Percentiles rank a stretch among this genome's conserved stretches.
Evolutionary conservation across 2,113 vertebrate genomes (phyloP).

Genomic region (Apus apus): DNA sequence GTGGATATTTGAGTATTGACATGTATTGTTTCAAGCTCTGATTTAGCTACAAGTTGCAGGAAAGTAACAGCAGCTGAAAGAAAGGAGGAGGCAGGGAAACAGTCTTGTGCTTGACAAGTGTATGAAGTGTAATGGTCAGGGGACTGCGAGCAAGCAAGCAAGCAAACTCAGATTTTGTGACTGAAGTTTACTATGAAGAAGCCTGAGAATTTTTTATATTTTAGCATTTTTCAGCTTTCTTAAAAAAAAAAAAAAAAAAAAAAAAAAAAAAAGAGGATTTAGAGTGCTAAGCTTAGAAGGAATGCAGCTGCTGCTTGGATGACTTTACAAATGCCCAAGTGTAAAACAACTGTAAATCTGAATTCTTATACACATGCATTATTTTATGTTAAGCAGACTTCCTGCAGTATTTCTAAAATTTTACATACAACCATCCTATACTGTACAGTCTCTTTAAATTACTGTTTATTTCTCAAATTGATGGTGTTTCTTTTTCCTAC

Average conservation of each 20-base stretch:
- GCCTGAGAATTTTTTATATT: neutral
- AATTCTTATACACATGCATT: neutral
- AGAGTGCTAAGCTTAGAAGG: neutral
- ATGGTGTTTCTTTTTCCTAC: neutral
- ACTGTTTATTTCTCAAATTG: neutral
- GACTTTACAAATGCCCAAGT: neutral
- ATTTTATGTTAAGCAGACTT: neutral
- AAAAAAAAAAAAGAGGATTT: neutral
- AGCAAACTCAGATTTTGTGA: neutral
- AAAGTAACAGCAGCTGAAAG: neutral
- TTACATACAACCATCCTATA: neutral
- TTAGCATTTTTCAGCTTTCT: neutral
- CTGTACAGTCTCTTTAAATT: neutral
- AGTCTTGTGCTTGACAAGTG: neutral
- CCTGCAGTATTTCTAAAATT: neutral
- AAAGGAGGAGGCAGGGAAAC: neutral
- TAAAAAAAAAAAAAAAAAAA: neutral
- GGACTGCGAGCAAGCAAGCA: neutral
- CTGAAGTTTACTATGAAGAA: neutral
- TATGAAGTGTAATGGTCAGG: neutral
- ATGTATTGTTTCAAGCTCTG: neutral
- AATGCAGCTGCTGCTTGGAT: neutral
- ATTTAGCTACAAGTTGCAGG: neutral
- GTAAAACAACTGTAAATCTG: neutral
- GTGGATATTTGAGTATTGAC: neutral